Conservation (phyloP, 2,888 invertebrate species). For the Oscheius sp. region DNA sequence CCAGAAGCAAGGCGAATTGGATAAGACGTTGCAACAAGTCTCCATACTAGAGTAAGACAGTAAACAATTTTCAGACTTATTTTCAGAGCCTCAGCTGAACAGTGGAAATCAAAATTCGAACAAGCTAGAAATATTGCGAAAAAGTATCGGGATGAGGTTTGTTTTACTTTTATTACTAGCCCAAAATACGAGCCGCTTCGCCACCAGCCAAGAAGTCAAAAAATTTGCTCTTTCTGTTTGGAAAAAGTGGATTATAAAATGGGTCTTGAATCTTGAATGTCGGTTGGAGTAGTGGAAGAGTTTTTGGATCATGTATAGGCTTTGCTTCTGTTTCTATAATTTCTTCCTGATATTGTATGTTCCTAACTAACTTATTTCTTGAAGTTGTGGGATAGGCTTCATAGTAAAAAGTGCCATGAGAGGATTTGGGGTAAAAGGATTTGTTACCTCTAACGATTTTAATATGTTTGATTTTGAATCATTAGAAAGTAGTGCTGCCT, state of each 20-base stretch:
- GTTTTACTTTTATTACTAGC: conserved; percentile 11
- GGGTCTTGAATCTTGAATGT: conserved; percentile 59
- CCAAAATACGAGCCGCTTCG: conserved; percentile 47
- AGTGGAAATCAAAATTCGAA: conserved; percentile 21
- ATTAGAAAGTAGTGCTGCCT: neutral
- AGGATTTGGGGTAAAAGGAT: conserved; percentile 62
- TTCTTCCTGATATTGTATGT: neutral
- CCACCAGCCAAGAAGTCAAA: conserved; percentile 58
- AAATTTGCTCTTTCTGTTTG: conserved; percentile 57
- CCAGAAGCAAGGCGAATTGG: neutral
- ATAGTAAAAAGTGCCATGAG: conserved; percentile 60
- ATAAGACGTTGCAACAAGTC: neutral
- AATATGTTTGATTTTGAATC: conserved; percentile 40
- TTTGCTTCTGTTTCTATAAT: conserved; percentile 22
- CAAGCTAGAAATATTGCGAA: conserved; percentile 41
- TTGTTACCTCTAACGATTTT: conserved; percentile 44
- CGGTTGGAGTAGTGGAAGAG: conserved; percentile 16
- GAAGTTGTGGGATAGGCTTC: conserved; percentile 37
- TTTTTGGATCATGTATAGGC: conserved; percentile 9
- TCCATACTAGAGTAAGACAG: neutral
- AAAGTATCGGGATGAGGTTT: conserved; percentile 43
- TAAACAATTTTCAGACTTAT: too few species aligned
- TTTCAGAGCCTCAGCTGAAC: neutral
- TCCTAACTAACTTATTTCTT: conserved; percentile 2
- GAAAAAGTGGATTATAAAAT: conserved; percentile 62